Evolutionary conservation across 2,888 invertebrate genomes (phyloP).

Genomic region (Sinodicranocentrus sp.): DNA sequence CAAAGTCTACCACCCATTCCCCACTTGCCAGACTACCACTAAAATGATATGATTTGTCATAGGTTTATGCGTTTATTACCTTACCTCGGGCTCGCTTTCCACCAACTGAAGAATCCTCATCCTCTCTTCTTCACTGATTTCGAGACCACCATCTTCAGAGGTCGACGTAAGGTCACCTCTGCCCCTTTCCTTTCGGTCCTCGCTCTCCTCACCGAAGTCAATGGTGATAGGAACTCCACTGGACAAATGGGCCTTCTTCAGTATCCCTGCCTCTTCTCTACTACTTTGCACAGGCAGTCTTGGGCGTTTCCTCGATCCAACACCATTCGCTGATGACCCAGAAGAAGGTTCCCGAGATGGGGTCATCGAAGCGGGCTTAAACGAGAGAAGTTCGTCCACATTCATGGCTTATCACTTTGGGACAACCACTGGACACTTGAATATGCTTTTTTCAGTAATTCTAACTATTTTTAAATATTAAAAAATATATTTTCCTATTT

Average conservation of each 20-base stretch:
- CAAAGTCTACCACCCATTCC: not conserved
- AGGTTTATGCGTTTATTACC: constrained; percentile 56
- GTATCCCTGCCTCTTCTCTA: constrained; percentile 55
- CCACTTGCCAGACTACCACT: not conserved
- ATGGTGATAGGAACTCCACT: constrained; percentile 32
- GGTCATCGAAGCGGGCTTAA: constrained; percentile 66
- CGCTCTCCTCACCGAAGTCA: constrained; percentile 30
- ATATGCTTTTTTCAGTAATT: constrained; percentile 27
- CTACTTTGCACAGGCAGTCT: constrained; percentile 52
- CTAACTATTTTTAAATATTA: constrained; percentile 35
- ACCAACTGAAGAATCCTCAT: constrained; percentile 89
- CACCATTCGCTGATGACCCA: constrained; percentile 57
- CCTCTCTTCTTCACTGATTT: constrained; percentile 85
- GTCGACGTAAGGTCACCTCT: constrained; percentile 43
- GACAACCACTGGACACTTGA: not conserved
- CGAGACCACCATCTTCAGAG: constrained; percentile 68
- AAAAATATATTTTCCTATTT: constrained; percentile 37
- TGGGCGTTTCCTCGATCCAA: constrained; percentile 66
- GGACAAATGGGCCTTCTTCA: constrained; percentile 65
- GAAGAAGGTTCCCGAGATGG: constrained; percentile 52
- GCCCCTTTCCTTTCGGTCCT: constrained; percentile 18
- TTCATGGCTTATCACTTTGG: constrained; percentile 57
- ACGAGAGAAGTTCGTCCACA: constrained; percentile 70
- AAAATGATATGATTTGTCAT: not conserved
- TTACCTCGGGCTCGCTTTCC: constrained; percentile 87